Evolutionary conservation across 2,888 invertebrate genomes (phyloP).

Genomic region (Phyllotreta striolata): DNA sequence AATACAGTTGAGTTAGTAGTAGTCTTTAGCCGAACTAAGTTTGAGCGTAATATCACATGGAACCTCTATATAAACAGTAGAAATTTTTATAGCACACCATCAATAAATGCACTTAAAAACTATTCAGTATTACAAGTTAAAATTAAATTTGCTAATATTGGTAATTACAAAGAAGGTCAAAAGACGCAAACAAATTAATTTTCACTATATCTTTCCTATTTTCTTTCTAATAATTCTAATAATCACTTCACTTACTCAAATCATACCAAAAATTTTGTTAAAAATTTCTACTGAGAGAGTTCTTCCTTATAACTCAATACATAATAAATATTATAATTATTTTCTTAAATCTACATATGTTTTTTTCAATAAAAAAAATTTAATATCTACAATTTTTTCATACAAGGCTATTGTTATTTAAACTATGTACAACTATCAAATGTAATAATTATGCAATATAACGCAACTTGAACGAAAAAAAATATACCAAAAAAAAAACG

Average conservation of each 20-base stretch:
- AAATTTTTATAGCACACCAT: slow-evolving; percentile 32
- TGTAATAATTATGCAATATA: slow-evolving; percentile 35
- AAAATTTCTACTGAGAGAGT: slow-evolving; percentile 39
- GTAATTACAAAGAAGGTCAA: background rate
- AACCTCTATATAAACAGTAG: slow-evolving; percentile 51
- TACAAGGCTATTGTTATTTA: slow-evolving; percentile 51
- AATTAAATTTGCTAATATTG: slow-evolving; percentile 6
- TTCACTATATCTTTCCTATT: too few species aligned
- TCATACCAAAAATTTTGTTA: slow-evolving; percentile 8
- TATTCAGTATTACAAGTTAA: background rate
- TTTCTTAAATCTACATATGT: slow-evolving; percentile 37
- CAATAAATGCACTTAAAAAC: background rate
- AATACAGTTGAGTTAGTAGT: slow-evolving; percentile 43
- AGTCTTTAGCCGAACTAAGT: slow-evolving; percentile 48
- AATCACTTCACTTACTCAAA: background rate
- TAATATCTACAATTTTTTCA: slow-evolving; percentile 56
- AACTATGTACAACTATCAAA: slow-evolving; percentile 47
- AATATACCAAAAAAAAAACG: background rate
- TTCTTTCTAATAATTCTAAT: background rate
- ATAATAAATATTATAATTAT: slow-evolving; percentile 53
- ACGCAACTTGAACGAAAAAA: slow-evolving; percentile 31
- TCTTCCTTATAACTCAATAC: slow-evolving; percentile 43
- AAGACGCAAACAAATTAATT: too few species aligned
- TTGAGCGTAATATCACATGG: slow-evolving; percentile 58
- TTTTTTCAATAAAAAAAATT: slow-evolving; percentile 54